Evolutionary conservation across 2,888 invertebrate species (phyloP).

Genomic region (Eudemis profundana): DNA sequence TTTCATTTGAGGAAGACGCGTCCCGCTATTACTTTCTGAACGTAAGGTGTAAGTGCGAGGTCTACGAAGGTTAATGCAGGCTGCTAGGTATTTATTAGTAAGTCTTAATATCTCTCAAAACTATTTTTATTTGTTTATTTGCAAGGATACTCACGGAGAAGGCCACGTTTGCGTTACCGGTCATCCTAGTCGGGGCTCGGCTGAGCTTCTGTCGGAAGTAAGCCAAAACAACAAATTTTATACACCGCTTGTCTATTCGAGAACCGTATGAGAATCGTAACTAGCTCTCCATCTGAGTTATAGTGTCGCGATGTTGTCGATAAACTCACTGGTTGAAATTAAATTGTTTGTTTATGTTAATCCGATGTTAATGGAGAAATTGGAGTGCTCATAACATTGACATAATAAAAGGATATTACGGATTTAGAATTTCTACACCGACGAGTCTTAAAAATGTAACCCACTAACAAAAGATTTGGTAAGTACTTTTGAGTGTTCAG

Average conservation of each 20-base stretch:
- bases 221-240: slow-evolving; percentile 66
- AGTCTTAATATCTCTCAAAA: slow-evolving; percentile 32
- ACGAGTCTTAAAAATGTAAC: no score
- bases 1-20: no score
- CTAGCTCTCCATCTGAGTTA: slow-evolving; percentile 53
- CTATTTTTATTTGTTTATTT: slow-evolving; percentile 28
- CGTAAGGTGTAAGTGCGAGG: no score
- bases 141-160: slow-evolving; percentile 57
- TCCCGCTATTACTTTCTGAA: no score
- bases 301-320: slow-evolving; percentile 48
- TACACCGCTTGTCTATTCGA: slow-evolving; percentile 62
- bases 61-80: no score
- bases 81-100: no score
- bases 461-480: no score
- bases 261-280: slow-evolving; percentile 60
- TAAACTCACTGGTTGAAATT: slow-evolving; percentile 46
- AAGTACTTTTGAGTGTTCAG: no score
- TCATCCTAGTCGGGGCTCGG: slow-evolving; percentile 52
- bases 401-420: background rate
- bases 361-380: background rate
- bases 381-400: background rate
- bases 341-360: slow-evolving; percentile 51
- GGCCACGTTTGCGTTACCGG: slow-evolving; percentile 57
- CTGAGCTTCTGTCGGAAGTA: slow-evolving; percentile 59
- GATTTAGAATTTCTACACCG: background rate